These are phyloP conservation scores for Neoarius graeffei DNA, from an alignment of 2,113 vertebrate genomes.

Conservation along the genomic window DNA sequence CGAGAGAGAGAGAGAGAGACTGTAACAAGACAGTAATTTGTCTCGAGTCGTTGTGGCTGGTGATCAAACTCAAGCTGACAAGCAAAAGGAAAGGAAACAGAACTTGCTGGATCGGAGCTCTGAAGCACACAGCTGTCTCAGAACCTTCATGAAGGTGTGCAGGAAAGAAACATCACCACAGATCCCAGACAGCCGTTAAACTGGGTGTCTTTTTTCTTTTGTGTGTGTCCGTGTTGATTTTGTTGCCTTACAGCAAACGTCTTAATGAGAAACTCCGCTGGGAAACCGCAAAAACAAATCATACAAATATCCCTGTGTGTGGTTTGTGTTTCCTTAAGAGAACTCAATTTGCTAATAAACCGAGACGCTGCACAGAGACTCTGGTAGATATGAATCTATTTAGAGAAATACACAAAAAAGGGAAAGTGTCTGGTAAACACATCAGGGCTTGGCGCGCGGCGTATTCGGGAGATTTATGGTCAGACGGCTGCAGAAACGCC, in stretches of 20 bases:
- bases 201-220: not conserved
- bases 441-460: slow-evolving; percentile 43
- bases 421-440: slow-evolving; percentile 52
- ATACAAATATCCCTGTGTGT: slow-evolving; percentile 29
- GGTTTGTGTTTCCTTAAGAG: slow-evolving; percentile 30
- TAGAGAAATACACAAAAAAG: slow-evolving; percentile 35
- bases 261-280: slow-evolving; percentile 28
- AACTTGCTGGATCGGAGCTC: not conserved
- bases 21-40: not conserved
- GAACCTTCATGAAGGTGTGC: slow-evolving; percentile 32
- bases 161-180: not conserved
- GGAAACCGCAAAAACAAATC: slow-evolving; percentile 1
- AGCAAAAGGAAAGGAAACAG: slow-evolving; percentile 16
- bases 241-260: not conserved
- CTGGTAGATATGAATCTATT: slow-evolving; percentile 29
- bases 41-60: slow-evolving; percentile 40
- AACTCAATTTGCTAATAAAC: slow-evolving; percentile 47
- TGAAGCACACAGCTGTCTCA: slow-evolving; percentile 43
- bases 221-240: not conserved
- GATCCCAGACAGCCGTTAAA: not conserved
- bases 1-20: slow-evolving; percentile 10
- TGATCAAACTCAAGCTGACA: slow-evolving; percentile 50
- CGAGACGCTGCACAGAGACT: not conserved
- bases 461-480: slow-evolving; percentile 55
- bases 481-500: slow-evolving; percentile 49